phyloP scores from a whole-genome alignment of 2,888 invertebrate species.

The Lasioglossum pauxillum region DNA sequence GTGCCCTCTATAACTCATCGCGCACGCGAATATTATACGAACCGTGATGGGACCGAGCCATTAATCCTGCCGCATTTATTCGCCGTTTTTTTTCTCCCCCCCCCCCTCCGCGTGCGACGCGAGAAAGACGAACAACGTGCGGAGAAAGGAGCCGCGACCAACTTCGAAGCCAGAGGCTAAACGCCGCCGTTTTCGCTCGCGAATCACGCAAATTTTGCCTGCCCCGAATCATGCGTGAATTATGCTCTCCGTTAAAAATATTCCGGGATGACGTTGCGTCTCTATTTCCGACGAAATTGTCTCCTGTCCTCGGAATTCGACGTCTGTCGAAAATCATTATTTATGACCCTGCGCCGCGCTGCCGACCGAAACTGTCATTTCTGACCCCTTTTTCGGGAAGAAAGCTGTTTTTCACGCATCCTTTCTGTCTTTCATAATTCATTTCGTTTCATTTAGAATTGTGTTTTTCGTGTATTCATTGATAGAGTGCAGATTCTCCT shows the following conservation, averaged over 20 bases:
- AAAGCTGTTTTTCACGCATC: neutral
- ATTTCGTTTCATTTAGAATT: neutral
- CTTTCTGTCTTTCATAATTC: neutral
- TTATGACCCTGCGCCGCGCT: neutral
- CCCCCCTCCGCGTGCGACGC: neutral
- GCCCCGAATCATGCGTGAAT: neutral
- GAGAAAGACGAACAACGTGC: neutral
- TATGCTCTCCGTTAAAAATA: neutral
- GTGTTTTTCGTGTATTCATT: too few species aligned
- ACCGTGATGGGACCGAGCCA: neutral
- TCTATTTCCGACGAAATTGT: neutral
- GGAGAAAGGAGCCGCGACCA: neutral
- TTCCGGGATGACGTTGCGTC: neutral
- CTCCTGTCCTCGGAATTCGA: neutral
- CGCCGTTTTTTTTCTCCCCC: neutral
- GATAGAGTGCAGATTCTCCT: neutral
- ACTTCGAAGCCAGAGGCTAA: neutral
- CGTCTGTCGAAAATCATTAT: neutral
- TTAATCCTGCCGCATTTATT: conserved; percentile 22
- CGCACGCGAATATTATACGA: conserved; percentile 21
- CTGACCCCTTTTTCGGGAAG: neutral
- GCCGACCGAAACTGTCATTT: neutral
- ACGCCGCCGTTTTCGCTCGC: neutral
- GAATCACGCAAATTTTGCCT: neutral
- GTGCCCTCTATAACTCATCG: neutral